Evolutionary conservation across 1,140 invertebrate species (phyloP), one percentile per base, ranked within the genome.

Genomic region (Pantala flavescens): DNA sequence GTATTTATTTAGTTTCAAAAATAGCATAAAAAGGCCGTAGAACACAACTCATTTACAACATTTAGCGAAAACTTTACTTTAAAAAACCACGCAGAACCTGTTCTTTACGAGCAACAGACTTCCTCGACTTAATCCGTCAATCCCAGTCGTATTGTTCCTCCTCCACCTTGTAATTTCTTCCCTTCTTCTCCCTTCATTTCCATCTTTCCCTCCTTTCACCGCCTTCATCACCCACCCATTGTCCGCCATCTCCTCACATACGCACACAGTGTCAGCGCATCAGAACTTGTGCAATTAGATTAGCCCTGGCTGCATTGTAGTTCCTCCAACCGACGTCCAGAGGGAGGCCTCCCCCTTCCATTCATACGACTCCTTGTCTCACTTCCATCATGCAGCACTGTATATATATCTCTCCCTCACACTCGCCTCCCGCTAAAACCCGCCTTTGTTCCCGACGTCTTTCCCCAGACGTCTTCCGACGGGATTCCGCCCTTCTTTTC

Each of bases 241-340:
- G 49, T 63, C 49, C 49, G 49, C 49, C 49, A 21, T 21, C 49
- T 21, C 5, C 49, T 21, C 49, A 16, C 16, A 19, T 63, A 16
- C n/a, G 49, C 49, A 36, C 28, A 36, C 28, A 36, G 28, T 36
- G 28, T 36, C 28, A 36, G 28, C 2, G 12, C 49, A 21, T 63
- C 49, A 63, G 49, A 63, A 63, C 49, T 63, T 63, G 49, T 63
- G 49, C 49, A 63, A 63, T 63, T 63, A 63, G 49, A 63, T 63
- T 63, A 63, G 49, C 49, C 49, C 12, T 63, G 49, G 49, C 14
- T 7, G 49, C 12, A 7, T 63, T 63, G 49, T 63, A 63, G 49
- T 63, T 5, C 5, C 49, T 63, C 49, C 49, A 63, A 5, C 49
- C 49, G n/a, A 63, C 49, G 49, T 63, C 49, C 49, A 63, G 12